phyloP scores from a whole-genome alignment of 2,113 vertebrate species.

The Ovis canadensis region DNA sequence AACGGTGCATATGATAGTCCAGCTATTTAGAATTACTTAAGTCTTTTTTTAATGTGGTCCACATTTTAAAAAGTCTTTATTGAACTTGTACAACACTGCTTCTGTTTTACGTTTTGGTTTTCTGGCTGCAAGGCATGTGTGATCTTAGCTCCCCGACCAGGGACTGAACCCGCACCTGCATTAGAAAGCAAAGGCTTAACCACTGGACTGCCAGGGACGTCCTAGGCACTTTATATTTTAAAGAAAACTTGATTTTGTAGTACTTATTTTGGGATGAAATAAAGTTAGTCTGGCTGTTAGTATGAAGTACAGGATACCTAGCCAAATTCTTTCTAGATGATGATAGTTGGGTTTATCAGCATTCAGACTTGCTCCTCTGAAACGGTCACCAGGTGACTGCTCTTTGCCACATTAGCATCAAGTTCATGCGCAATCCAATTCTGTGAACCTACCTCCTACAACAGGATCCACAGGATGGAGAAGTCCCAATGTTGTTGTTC shows the following conservation, averaged over 20 bases:
- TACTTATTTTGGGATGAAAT: not conserved
- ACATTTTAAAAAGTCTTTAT: not conserved
- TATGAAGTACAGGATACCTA: not conserved
- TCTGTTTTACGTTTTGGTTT: not conserved
- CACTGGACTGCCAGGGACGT: not conserved
- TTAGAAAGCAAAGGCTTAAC: not conserved
- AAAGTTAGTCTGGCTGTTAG: not conserved
- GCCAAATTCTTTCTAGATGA: not conserved
- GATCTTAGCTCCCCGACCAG: not conserved
- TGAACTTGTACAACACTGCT: not conserved
- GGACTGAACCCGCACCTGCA: not conserved
- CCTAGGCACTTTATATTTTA: not conserved
- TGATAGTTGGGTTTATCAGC: no score
- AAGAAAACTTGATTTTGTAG: not conserved
- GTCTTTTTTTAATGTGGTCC: not conserved
- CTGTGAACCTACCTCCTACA: slow-evolving; percentile 84
- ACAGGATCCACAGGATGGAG: slow-evolving; percentile 89
- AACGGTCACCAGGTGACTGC: not conserved
- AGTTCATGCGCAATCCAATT: not conserved
- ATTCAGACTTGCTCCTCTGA: not conserved
- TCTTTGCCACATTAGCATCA: not conserved
- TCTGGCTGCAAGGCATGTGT: not conserved
- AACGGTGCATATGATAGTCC: not conserved
- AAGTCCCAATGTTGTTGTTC: slow-evolving; percentile 93
- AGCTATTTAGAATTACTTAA: not conserved